These are phyloP conservation scores for Drosophila truncata DNA, from an alignment of 1,140 invertebrate genomes.

Conservation along the genomic window DNA sequence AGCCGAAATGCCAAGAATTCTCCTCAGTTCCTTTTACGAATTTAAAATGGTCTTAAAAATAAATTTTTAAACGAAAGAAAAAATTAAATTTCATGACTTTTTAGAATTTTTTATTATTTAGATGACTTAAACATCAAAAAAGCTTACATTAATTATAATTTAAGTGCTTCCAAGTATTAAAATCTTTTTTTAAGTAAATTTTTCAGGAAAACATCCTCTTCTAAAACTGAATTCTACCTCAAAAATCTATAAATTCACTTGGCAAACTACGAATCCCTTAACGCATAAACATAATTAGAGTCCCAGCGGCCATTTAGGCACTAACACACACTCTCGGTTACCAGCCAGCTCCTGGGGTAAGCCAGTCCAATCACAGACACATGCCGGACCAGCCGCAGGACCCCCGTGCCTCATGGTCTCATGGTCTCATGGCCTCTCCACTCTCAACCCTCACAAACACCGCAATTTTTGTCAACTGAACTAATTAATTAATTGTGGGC, in stretches of 20 bases:
- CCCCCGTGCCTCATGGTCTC: too few relatives aligned
- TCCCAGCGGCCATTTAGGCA: conserved; percentile 23
- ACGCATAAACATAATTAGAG: conserved; percentile 46
- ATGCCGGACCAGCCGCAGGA: conserved; percentile 54
- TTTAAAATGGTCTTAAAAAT: too few relatives aligned
- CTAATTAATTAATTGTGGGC: conserved; percentile 83
- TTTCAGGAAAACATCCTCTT: too few relatives aligned
- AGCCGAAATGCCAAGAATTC: neutral
- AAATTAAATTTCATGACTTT: too few relatives aligned
- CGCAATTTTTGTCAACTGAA: conserved; percentile 83
- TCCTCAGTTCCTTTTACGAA: too few relatives aligned
- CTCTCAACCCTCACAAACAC: conserved; percentile 40
- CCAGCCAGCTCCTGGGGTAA: conserved; percentile 28
- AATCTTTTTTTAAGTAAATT: neutral
- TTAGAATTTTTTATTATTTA: neutral
- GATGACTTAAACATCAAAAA: neutral
- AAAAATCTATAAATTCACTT: neutral
- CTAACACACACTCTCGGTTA: conserved; percentile 11
- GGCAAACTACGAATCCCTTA: neutral
- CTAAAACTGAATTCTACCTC: neutral
- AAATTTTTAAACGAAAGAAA: too few relatives aligned
- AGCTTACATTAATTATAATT: neutral
- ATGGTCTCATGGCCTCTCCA: conserved; percentile 2
- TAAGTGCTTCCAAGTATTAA: neutral
- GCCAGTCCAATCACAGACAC: conserved; percentile 74